Evolutionary conservation across 2,797 vertebrate genomes (phyloP).

Genomic region (Xenopus petersii): DNA sequence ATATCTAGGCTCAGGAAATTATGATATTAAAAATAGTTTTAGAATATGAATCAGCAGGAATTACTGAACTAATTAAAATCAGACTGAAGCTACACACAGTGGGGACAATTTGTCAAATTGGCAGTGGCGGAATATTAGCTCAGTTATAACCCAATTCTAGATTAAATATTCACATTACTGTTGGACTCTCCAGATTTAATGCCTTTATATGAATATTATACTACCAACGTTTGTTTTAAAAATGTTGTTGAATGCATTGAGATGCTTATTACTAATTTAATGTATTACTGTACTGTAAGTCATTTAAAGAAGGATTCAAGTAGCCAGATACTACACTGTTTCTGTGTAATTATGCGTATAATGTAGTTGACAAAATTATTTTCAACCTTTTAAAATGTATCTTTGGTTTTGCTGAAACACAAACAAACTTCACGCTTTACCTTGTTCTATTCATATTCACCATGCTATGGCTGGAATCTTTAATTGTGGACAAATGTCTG

Average conservation of each 20-base stretch:
- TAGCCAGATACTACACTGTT: no score
- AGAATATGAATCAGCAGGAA: slow-evolving; percentile 30
- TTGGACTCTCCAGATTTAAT: slow-evolving; percentile 8
- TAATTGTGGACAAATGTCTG: no score
- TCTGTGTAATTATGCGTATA: no score
- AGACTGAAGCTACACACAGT: slow-evolving; percentile 27
- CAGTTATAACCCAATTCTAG: slow-evolving; percentile 17
- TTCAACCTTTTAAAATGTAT: no score
- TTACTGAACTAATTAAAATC: slow-evolving; percentile 40
- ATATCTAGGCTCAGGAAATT: slow-evolving; percentile 33
- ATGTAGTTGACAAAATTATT: no score
- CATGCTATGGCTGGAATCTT: no score
- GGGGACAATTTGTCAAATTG: slow-evolving; percentile 31
- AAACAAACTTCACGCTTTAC: no score
- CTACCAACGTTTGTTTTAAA: neutral
- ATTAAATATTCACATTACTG: slow-evolving; percentile 26
- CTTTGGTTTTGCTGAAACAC: no score
- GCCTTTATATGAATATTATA: slow-evolving; percentile 5
- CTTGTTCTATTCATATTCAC: no score
- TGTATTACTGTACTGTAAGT: neutral
- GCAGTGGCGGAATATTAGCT: slow-evolving; percentile 30
- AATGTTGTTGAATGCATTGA: neutral
- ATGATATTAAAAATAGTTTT: slow-evolving; percentile 34
- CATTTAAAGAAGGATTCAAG: no score
- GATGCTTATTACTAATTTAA: neutral